Evolutionary conservation across 2,113 vertebrate species (phyloP).

Genomic region (Hemiprocne comata): DNA sequence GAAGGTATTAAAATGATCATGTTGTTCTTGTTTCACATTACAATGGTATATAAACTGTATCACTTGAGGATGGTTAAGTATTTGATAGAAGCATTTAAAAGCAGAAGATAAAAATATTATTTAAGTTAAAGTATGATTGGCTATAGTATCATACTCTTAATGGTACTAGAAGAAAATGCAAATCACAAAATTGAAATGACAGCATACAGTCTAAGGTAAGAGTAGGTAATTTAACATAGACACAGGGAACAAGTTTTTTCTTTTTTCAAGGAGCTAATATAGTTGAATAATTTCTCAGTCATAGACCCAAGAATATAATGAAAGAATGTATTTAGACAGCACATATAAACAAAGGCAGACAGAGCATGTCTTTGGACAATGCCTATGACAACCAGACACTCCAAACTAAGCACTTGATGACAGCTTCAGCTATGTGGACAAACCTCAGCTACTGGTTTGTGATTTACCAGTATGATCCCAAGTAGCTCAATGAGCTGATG

Average conservation of each 20-base stretch:
- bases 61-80: not conserved
- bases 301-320: not conserved
- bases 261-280: not conserved
- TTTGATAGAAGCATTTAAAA: not conserved
- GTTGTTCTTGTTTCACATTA: not conserved
- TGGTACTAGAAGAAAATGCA: not conserved
- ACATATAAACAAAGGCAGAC: not conserved
- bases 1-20: not conserved
- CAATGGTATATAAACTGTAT: not conserved
- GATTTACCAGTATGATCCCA: not conserved
- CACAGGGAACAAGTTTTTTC: not conserved
- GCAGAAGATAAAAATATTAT: not conserved
- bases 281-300: not conserved
- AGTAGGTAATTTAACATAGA: not conserved
- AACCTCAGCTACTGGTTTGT: not conserved
- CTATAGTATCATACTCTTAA: not conserved
- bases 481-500: not conserved
- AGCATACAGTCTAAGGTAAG: not conserved
- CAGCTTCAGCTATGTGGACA: not conserved
- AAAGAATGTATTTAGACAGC: not conserved
- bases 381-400: not conserved
- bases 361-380: not conserved
- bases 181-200: not conserved
- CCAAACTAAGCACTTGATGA: not conserved
- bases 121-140: not conserved